Base-by-base conservation (phyloP, 2,113 vertebrate genomes). In the Phyllopteryx taeniolatus region DNA sequence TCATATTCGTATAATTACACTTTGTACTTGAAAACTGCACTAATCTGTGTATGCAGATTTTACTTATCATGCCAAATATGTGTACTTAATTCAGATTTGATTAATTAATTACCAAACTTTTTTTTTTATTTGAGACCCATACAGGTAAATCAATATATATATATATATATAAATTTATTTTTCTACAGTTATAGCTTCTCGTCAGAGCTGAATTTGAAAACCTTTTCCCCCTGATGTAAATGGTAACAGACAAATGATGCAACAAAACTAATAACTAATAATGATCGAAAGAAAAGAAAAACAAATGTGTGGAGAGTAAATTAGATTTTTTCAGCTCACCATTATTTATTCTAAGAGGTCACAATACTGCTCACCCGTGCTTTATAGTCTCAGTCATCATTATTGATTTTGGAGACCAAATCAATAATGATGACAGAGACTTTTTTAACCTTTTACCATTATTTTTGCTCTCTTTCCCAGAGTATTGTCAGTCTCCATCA, bases 391-490 rank as follows among this genome's bases (percentile, higher is more conserved):
- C 90, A 88, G 80, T 86, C 90, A 85, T 68, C 82, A 70, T 82
- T 86, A 93, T 92, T 72, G 93, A 93, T 27, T 92, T 91, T 79
- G 65, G 81, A 85, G 84, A 90, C 82, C 73, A 27, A 27, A 27
- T 27, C 27, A 27, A 27, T 27, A 27, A 27, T 27, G 27, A 27
- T 27, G 27, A 27, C 27, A 1, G 27, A 27, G 27, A 75, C 74
- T 88, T 87, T 90, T 90, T 89, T 89, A 90, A 86, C 85, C 87
- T 83, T 63, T 87, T 82, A 65, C 88, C 83, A 80, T 87, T 86
- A 79, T 88, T 80, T 89, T 91, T 87, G 87, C 87, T 82, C 81
- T 86, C 75, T 81, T 83, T 78, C 62, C 86, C 76, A 68, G 73
- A 78, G 75, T 43, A 72, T 70, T 81, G 77, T 74, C 83, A 81